A percentile compares a stretch with the other conserved stretches of the same genome.
Conservation (phyloP, 2,888 invertebrate genomes). For the Apoderus coryli region DNA sequence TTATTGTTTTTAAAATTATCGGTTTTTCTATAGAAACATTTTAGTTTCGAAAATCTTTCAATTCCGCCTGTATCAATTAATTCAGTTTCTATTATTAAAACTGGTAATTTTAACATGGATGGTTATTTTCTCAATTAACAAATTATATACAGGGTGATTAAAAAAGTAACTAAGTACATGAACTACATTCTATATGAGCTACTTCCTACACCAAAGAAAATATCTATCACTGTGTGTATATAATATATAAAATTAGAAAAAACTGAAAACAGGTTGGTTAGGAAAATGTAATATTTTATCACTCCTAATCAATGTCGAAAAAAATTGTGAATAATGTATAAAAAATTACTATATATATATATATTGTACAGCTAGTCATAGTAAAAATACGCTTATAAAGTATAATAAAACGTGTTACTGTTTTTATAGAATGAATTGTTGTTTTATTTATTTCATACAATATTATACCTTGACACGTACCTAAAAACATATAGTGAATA, state of each 20-base stretch:
- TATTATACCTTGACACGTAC: too few species aligned
- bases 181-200: slow-evolving; percentile 24
- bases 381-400: slow-evolving; percentile 36
- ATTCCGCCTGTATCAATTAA: too few species aligned
- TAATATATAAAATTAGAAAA: slow-evolving; percentile 27
- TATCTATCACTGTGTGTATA: slow-evolving; percentile 33
- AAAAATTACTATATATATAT: slow-evolving; percentile 30
- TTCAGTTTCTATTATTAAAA: too few species aligned
- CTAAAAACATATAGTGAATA: too few species aligned
- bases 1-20: too few species aligned
- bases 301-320: slow-evolving; percentile 23
- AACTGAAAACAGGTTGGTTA: slow-evolving; percentile 20
- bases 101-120: too few species aligned
- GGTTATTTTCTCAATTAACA: too few species aligned
- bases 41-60: too few species aligned
- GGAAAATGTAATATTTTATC: slow-evolving; percentile 16
- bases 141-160: too few species aligned
- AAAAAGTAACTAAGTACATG: too few species aligned
- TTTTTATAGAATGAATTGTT: slow-evolving; percentile 34
- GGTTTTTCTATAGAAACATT: too few species aligned
- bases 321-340: slow-evolving; percentile 34
- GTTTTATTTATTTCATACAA: slow-evolving; percentile 31
- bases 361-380: slow-evolving; percentile 38
- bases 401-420: slow-evolving; percentile 36
- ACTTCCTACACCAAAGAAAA: slow-evolving; percentile 33